Evolutionary conservation across 1,140 invertebrate genomes (phyloP), one percentile per base, ranked within the genome.

Genomic region (Drosophila athabasca): DNA sequence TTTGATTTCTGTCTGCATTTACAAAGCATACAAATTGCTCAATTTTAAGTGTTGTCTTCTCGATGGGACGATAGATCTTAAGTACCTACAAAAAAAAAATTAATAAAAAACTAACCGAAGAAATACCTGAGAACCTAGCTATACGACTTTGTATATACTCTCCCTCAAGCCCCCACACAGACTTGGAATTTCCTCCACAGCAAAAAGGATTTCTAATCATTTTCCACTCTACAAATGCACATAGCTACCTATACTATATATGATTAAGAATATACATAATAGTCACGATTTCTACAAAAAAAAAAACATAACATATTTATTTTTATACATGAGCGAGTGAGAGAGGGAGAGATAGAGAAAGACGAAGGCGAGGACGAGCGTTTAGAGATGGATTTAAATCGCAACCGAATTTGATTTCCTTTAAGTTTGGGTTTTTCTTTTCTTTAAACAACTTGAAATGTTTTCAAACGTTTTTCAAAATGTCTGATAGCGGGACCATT

Each of bases 401-500:
- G 67, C 62, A 72, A 57, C 35, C 11, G 46, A 65, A 62, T 81
- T 89, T 78, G 24, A 67, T 64, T 89, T 78, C 51, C 62, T 66
- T 80, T 75, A 64, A 53, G 76, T 80, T 76, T 19, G 60, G 65
- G 79, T 79, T 89, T 76, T 13, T 71, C 76, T 77, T 80, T 60
- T 62, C 66, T 89, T 61, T 69, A 35, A 88, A 69, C 80, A 84
- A 87, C 85, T 70, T 72, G 77, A 90, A 91, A 82, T 90, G 75
- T 91, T 90, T 80, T 75, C 74, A 73, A 87, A 91, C 88, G 79
- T 90, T 91, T 91, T 90, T 91, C 82, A 91, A 91, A 91, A 90
- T 91, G 90, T 91, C 90, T 91, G 90, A 91, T 91, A 91, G 80
- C 84, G 84, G 90, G 90, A 91, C 90, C 90, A 91, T 90, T 91